Percentiles rank a stretch among this genome's conserved stretches.
Evolutionary conservation across 2,888 invertebrate species (phyloP).

Genomic region (Alloplasta piceator): DNA sequence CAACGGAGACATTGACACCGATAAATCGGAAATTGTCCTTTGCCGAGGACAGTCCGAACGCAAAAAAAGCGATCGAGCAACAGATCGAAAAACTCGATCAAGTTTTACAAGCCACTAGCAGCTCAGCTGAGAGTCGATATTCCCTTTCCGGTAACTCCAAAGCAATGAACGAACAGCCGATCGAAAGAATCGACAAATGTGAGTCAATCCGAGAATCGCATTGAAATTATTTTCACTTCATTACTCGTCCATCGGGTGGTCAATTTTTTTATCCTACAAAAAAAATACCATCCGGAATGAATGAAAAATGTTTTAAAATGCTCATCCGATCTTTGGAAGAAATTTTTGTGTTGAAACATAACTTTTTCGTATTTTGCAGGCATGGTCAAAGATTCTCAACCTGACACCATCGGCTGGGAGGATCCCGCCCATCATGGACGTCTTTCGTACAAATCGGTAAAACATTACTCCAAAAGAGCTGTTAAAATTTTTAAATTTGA

Average conservation of each 20-base stretch:
- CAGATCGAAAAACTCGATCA: constrained; percentile 78
- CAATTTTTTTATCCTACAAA: neutral
- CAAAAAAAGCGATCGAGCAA: constrained; percentile 74
- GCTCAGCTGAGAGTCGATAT: constrained; percentile 75
- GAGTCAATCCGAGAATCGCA: constrained; percentile 19
- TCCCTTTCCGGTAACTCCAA: constrained; percentile 73
- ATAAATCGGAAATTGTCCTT: constrained; percentile 76
- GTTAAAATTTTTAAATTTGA: neutral
- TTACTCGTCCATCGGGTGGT: neutral
- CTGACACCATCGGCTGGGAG: constrained; percentile 90
- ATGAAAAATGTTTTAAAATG: neutral
- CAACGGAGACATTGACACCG: constrained; percentile 16
- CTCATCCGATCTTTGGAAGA: neutral
- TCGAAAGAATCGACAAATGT: constrained; percentile 66
- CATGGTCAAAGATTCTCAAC: constrained; percentile 84
- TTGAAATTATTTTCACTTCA: too few species aligned
- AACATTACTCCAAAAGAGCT: neutral
- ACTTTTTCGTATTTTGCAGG: constrained; percentile 65
- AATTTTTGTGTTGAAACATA: constrained; percentile 13
- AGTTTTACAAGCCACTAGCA: constrained; percentile 73
- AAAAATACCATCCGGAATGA: too few species aligned
- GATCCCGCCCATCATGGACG: constrained; percentile 83
- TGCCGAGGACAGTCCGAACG: constrained; percentile 68
- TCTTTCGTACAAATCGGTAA: constrained; percentile 49
- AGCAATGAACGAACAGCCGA: constrained; percentile 70